Percentiles rank a stretch among this genome's conserved stretches.
phyloP scores from a whole-genome alignment of 2,888 invertebrate species.

The Eupithecia tripunctaria region DNA sequence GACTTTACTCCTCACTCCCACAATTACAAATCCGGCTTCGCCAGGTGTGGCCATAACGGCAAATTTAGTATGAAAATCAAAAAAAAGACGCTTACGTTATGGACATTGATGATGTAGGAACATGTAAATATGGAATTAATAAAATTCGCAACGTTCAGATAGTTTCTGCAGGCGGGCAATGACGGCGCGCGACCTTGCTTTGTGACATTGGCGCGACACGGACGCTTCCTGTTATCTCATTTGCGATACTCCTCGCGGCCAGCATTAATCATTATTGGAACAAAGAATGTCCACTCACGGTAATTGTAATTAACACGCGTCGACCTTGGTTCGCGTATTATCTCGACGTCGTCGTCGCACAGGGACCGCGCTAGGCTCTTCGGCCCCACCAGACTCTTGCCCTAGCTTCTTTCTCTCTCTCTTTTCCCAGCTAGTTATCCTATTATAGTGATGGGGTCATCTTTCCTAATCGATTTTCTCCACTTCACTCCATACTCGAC shows the following conservation, averaged over 20 bases:
- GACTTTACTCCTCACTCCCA: not conserved
- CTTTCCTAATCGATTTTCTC: too few species aligned
- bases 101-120: not conserved
- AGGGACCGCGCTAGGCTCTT: conserved; percentile 22
- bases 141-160: conserved; percentile 5
- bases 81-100: not conserved
- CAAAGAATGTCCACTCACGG: conserved; percentile 84
- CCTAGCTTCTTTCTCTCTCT: not conserved
- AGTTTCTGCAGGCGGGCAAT: conserved; percentile 20
- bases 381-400: not conserved
- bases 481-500: too few species aligned
- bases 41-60: not conserved
- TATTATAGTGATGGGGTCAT: too few species aligned
- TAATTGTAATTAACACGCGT: conserved; percentile 83
- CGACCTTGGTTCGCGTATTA: conserved; percentile 61
- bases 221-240: conserved; percentile 83
- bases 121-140: not conserved
- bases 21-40: not conserved
- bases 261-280: conserved; percentile 83
- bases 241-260: conserved; percentile 73
- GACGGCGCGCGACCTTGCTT: conserved; percentile 62
- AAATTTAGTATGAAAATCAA: not conserved
- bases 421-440: too few species aligned
- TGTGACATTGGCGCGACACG: conserved; percentile 77
- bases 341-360: conserved; percentile 49